These are phyloP conservation scores for Alosa alosa DNA, from an alignment of 2,113 vertebrate species.

Conservation along the genomic window DNA sequence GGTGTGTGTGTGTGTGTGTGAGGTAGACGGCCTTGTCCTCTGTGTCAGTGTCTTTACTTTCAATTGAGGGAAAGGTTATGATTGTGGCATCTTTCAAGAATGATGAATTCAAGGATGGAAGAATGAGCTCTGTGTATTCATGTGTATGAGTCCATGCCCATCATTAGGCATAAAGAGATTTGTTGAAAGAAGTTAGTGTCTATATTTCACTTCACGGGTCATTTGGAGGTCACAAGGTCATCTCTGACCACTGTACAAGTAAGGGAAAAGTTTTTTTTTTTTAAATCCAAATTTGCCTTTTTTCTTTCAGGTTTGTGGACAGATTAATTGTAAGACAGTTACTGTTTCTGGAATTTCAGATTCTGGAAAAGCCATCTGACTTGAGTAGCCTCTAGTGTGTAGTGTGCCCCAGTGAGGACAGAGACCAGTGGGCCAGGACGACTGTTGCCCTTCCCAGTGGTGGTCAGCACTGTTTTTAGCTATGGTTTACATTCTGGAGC, in stretches of 20 bases:
- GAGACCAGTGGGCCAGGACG: neutral
- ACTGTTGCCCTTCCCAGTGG: neutral
- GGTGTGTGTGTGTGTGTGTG: neutral
- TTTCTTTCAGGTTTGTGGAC: neutral
- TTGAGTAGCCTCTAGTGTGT: neutral
- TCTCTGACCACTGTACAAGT: neutral
- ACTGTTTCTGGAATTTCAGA: neutral
- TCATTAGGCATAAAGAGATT: neutral
- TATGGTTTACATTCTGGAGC: constrained; percentile 27
- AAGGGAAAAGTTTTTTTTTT: neutral
- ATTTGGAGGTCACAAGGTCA: neutral
- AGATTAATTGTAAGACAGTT: neutral
- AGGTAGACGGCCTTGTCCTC: neutral
- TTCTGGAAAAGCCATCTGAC: neutral
- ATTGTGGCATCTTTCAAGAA: neutral
- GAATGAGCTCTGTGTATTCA: neutral
- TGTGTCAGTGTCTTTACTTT: neutral
- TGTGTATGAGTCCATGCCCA: neutral
- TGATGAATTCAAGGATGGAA: neutral
- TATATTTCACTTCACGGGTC: neutral
- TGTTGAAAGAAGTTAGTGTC: neutral
- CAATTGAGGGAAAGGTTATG: neutral
- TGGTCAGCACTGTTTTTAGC: constrained; percentile 24
- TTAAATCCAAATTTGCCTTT: neutral
- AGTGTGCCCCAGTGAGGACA: neutral